Evolutionary conservation across 2,888 invertebrate genomes (phyloP).

Genomic region (Hyalella azteca): DNA sequence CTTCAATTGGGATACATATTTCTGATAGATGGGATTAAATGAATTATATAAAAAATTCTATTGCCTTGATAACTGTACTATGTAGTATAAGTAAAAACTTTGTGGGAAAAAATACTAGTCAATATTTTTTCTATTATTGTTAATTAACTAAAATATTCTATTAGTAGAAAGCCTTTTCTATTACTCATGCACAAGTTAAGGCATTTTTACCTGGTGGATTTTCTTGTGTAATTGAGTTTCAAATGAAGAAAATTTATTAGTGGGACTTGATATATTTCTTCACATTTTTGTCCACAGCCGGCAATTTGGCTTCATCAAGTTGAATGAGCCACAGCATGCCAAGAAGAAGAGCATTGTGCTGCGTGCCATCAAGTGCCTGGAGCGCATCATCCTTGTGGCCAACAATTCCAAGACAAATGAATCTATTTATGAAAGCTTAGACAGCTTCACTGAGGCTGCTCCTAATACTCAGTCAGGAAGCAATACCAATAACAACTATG

Average conservation of each 20-base stretch:
- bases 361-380: slow-evolving; percentile 84
- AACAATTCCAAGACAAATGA: slow-evolving; percentile 60
- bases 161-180: too few species aligned
- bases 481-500: not conserved
- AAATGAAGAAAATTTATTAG: too few species aligned
- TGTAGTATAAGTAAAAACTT: too few species aligned
- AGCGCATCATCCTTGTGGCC: slow-evolving; percentile 82
- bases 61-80: too few species aligned
- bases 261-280: not conserved
- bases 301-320: slow-evolving; percentile 86
- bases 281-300: slow-evolving; percentile 70
- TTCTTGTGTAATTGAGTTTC: not conserved
- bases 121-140: too few species aligned
- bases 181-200: too few species aligned
- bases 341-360: slow-evolving; percentile 80
- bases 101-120: too few species aligned
- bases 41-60: too few species aligned
- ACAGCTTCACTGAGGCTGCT: slow-evolving; percentile 43
- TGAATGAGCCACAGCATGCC: slow-evolving; percentile 80
- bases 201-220: too few species aligned
- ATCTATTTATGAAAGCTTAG: slow-evolving; percentile 51
- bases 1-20: too few species aligned
- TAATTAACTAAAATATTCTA: too few species aligned
- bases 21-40: too few species aligned
- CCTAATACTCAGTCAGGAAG: not conserved